Evolutionary conservation across 1,140 invertebrate genomes (phyloP), one percentile per base, ranked within the genome.

Genomic region (Plectrocnemia conspersa): DNA sequence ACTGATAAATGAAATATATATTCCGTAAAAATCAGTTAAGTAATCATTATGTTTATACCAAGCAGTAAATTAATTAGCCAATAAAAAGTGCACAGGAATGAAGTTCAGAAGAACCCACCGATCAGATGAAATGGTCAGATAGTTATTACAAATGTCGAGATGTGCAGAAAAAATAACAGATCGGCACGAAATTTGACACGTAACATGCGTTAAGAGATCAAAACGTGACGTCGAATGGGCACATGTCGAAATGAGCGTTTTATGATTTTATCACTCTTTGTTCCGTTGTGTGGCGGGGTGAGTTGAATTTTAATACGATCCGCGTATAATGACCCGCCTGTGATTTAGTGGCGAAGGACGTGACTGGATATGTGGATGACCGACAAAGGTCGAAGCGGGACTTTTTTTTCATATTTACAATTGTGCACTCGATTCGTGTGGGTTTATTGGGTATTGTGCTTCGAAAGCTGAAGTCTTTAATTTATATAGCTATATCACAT

Each of bases 141-240:
- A 38, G 18, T 38, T 38, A 38, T 13, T 13, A 15, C 5, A 38
- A 5, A 15, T 5, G n/a, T 7, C 7, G n/a, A 29, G n/a, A 29
- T 29, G n/a, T 29, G n/a, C 27, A 29, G 11, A 9, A 38, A 38
- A 15, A 38, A 15, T 13, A 38, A n/a, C 11, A 9, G 13, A 16
- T 16, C 35, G 5, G 15, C 35, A 38, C 35, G 35, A 38, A 38
- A 38, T 38, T 38, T 38, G 35, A 38, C 35, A 38, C 35, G 35
- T 38, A 38, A 38, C 35, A 38, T 38, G 35, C 35, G 35, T 38
- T 38, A 38, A 38, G 35, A 38, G 35, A 38, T 38, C 35, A 15
- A 38, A 38, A 38, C 35, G 35, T 38, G 35, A 38, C 35, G 18
- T 16, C 10, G 13, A 38, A 7, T n/a, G n/a, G n/a, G n/a, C 5